A percentile compares a stretch with the other conserved stretches of the same genome.
These are phyloP conservation scores for Neoarius graeffei DNA, from an alignment of 2,113 vertebrate species.

Conservation along the genomic window DNA sequence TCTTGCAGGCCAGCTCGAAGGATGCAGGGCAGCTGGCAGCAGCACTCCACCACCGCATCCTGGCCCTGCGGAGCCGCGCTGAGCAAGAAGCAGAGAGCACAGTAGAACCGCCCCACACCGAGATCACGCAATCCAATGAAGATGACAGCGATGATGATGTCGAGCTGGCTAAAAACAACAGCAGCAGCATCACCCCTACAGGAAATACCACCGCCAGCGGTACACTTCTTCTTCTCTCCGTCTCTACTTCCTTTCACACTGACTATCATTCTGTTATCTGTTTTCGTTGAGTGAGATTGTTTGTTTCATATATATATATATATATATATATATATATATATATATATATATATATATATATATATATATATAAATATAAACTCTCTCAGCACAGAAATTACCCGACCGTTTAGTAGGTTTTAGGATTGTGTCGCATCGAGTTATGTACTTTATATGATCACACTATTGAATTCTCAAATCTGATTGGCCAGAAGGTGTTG, in stretches of 20 bases:
- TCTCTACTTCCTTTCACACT: not conserved
- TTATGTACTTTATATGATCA: not conserved
- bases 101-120: constrained; percentile 68
- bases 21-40: constrained; percentile 93
- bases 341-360: too few relatives aligned
- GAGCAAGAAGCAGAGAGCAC: constrained; percentile 85
- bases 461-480: not conserved
- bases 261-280: not conserved
- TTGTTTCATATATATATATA: too few relatives aligned
- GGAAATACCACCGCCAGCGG: constrained; percentile 48
- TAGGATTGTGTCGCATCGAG: not conserved
- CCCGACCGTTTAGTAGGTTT: not conserved
- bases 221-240: not conserved
- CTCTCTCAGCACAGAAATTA: not conserved
- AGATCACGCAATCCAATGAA: constrained; percentile 86
- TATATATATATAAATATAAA: not conserved
- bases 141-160: constrained; percentile 94
- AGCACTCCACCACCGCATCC: constrained; percentile 92
- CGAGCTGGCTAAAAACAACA: constrained; percentile 73
- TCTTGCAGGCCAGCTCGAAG: constrained; percentile 89
- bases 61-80: constrained; percentile 86
- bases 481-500: not conserved
- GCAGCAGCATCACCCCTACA: constrained; percentile 60
- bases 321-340: too few relatives aligned
- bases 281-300: not conserved